phyloP scores from a whole-genome alignment of 1,140 invertebrate genomes.

The Saccostrea cuccullata region DNA sequence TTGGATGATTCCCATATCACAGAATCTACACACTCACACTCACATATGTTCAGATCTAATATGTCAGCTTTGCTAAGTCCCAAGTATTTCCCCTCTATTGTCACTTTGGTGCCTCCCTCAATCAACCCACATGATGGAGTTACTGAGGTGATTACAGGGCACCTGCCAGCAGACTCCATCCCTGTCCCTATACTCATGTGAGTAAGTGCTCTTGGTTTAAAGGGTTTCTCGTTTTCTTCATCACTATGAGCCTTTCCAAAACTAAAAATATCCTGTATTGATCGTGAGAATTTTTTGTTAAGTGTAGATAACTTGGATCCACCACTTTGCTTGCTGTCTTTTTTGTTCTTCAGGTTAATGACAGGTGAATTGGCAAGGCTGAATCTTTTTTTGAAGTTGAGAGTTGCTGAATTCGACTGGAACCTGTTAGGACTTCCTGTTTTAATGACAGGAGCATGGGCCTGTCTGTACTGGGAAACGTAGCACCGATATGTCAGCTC shows the following conservation, averaged over 20 bases:
- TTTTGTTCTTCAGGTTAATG: constrained; percentile 53
- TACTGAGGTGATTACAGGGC: constrained; percentile 69
- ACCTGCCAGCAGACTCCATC: constrained; percentile 62
- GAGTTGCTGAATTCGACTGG: neutral
- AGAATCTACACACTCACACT: constrained; percentile 70
- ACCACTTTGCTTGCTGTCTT: constrained; percentile 54
- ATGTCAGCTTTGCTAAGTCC: constrained; percentile 73
- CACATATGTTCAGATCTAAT: constrained; percentile 71
- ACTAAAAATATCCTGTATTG: constrained; percentile 73
- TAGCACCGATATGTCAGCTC: constrained; percentile 74
- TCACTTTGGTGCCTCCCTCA: constrained; percentile 69
- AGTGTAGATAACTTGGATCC: constrained; percentile 67
- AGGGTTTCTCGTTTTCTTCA: constrained; percentile 55
- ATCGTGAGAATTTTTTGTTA: constrained; percentile 73
- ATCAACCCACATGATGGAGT: constrained; percentile 69
- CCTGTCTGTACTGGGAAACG: constrained; percentile 68
- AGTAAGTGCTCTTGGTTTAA: constrained; percentile 26
- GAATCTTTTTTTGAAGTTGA: constrained; percentile 31
- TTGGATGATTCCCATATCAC: constrained; percentile 74
- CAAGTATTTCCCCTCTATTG: constrained; percentile 71
- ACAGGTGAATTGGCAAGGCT: constrained; percentile 34
- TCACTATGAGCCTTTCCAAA: constrained; percentile 62
- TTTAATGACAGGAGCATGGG: constrained; percentile 57
- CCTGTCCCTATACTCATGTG: constrained; percentile 62
- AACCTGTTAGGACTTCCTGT: constrained; percentile 33